Evolutionary conservation across 1,140 invertebrate species (phyloP).

Genomic region (Papilio xuthus): DNA sequence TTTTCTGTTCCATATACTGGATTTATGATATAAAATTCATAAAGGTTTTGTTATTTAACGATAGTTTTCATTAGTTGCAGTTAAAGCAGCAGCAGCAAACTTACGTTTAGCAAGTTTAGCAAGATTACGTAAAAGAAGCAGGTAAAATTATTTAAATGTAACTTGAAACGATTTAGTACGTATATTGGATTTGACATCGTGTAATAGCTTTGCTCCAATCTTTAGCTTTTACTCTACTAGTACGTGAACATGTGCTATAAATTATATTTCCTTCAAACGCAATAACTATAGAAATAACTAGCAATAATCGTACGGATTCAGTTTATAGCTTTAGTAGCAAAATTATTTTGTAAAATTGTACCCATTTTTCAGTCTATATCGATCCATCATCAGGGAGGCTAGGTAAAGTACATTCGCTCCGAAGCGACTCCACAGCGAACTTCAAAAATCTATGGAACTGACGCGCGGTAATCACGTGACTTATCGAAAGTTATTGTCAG

Average conservation of each 20-base stretch:
- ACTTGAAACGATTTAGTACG: not conserved
- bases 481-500: too few species aligned
- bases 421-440: too few species aligned
- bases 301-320: too few species aligned
- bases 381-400: too few species aligned
- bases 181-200: not conserved
- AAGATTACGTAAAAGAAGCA: too few species aligned
- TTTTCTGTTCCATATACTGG: not conserved
- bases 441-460: too few species aligned
- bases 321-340: not conserved
- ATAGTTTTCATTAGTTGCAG: not conserved
- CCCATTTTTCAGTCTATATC: not conserved
- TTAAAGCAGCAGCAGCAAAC: too few species aligned
- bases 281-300: not conserved
- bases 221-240: not conserved
- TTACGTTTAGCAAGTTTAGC: too few species aligned
- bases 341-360: not conserved
- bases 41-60: too few species aligned
- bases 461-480: too few species aligned
- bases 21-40: too few species aligned
- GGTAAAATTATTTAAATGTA: not conserved
- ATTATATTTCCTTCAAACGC: not conserved
- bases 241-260: not conserved
- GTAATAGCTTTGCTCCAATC: slow-evolving; percentile 5
- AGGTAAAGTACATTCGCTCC: too few species aligned